Conservation (phyloP, 2,888 invertebrate species). For the Himalopsyche japonica region DNA sequence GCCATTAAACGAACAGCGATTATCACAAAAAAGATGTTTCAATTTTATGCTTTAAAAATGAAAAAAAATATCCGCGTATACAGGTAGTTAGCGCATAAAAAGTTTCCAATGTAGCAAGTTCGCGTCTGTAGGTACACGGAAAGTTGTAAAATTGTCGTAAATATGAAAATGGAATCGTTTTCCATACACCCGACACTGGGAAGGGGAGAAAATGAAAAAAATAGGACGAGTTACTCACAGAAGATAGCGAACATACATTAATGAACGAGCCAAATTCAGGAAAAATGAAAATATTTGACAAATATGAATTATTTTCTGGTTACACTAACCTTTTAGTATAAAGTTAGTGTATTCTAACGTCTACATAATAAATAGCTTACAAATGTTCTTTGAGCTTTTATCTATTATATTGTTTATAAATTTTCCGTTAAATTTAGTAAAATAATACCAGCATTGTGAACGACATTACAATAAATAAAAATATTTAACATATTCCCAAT, state of each 20-base stretch:
- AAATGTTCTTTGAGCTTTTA: too few species aligned
- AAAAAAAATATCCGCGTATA: constrained; percentile 14
- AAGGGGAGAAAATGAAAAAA: constrained; percentile 1
- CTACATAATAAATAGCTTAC: too few species aligned
- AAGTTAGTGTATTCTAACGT: too few species aligned
- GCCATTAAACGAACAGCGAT: constrained; percentile 17
- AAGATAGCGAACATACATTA: background rate
- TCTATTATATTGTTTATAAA: too few species aligned
- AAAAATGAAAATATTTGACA: too few species aligned
- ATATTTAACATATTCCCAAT: too few species aligned
- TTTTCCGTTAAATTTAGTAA: too few species aligned
- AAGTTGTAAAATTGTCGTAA: constrained; percentile 42
- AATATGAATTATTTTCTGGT: too few species aligned
- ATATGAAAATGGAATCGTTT: constrained; percentile 41
- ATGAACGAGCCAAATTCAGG: too few species aligned
- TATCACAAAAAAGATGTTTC: constrained; percentile 32
- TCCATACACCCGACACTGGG: constrained; percentile 24
- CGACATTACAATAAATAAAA: too few species aligned
- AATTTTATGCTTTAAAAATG: constrained; percentile 30
- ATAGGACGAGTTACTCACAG: background rate
- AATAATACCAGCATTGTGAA: too few species aligned
- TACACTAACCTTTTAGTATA: too few species aligned
- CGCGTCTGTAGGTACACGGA: constrained; percentile 32
- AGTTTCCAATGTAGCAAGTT: constrained; percentile 37
- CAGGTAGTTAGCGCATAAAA: constrained; percentile 33